A percentile compares a stretch with the other conserved stretches of the same genome.
Evolutionary conservation across 1,140 invertebrate genomes (phyloP).

Genomic region (Planococcus citri): DNA sequence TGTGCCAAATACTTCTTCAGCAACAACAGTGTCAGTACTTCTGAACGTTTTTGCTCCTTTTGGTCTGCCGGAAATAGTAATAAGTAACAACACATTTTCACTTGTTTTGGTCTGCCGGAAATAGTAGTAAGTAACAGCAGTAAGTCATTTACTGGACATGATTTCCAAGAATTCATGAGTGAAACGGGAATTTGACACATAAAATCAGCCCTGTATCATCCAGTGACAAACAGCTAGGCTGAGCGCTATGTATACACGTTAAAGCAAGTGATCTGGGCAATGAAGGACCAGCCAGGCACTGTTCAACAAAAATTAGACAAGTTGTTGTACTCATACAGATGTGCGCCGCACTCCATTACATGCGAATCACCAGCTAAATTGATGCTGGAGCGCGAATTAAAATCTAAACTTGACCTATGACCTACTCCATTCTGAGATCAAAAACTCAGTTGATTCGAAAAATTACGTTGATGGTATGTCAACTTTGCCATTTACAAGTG

Average conservation of each 20-base stretch:
- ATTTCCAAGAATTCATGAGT: constrained; percentile 28
- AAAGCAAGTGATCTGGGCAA: no score
- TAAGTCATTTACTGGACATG: constrained; percentile 27
- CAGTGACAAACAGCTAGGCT: constrained; percentile 27
- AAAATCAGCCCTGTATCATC: constrained; percentile 26
- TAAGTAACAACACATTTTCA: no score
- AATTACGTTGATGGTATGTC: no score
- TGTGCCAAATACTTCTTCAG: constrained; percentile 22
- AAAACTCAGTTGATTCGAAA: no score
- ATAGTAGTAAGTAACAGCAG: constrained; percentile 31
- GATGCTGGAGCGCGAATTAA: constrained; percentile 22
- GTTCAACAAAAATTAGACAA: no score
- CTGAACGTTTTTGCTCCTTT: constrained; percentile 26
- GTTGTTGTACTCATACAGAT: no score
- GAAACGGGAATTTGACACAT: constrained; percentile 26
- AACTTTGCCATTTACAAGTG: no score
- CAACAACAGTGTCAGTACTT: neutral
- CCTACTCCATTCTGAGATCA: no score
- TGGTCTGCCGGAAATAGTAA: constrained; percentile 27
- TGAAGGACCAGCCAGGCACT: no score
- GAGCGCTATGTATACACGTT: constrained; percentile 23
- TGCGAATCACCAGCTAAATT: constrained; percentile 22
- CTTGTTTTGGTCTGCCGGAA: no score
- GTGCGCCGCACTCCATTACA: constrained; percentile 18
- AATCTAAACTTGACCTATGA: neutral